Evolutionary conservation across 2,888 invertebrate species (phyloP), one percentile per base, ranked within the genome.

Genomic region (Rugalucina vietnamica): DNA sequence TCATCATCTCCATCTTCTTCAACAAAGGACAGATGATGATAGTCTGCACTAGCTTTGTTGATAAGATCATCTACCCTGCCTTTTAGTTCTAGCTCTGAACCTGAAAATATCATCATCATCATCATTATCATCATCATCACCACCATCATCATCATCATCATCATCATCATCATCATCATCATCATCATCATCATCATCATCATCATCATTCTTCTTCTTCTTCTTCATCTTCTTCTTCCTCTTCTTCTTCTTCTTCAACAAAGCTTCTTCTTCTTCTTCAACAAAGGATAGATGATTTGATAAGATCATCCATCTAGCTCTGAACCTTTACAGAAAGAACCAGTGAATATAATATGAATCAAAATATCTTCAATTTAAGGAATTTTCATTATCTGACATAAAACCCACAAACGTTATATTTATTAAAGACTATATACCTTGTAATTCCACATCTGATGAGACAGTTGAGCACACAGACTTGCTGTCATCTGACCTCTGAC

Each of bases 11-110:
- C 85, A 12, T 87, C 88, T 14, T 89, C 89, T n/a, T 85, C 88
- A 50, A 84, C 74, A 14, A 81, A 37, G 0, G 86, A 77, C 69
- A 82, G 81, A 18, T 81, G 86, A 29, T 85, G 84, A 37, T 85
- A 76, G 36, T 81, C 65, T 24, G 84, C 50, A 73, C 86, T 83
- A 57, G 84, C 80, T 78, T 89, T 83, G 36, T 78, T 86, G 32
- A 90, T 88, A 32, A 89, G 70, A 50, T 84, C 82, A 57, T 89
- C 87, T 4, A 86, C 89, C 37, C 79, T 83, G n/a, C 84, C 88
- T 39, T 88, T 84, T 60, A 89, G 79, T 76, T 77, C 76, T 73
- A 36, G 69, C 79, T 72, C 49, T 27, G 27, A 82, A 39, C 2
- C 72, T 72, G 72, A 39, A 65, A 60, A 50, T 43, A 43, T 12